A percentile compares a stretch with the other conserved stretches of the same genome.
These are phyloP conservation scores for Apis laboriosa DNA, from an alignment of 1,140 invertebrate genomes.

Conservation along the genomic window DNA sequence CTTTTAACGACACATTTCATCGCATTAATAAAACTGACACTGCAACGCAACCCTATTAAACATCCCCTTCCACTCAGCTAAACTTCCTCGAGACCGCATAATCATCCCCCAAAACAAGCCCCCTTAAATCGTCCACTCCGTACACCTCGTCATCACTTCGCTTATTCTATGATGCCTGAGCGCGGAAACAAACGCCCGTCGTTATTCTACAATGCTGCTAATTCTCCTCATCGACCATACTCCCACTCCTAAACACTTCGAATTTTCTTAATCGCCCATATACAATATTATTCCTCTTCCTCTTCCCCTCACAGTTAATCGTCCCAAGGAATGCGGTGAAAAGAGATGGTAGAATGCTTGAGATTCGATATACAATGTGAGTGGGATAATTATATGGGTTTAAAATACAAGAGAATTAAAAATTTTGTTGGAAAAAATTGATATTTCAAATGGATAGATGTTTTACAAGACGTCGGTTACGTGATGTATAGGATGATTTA, in stretches of 20 bases:
- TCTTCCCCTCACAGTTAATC: not conserved
- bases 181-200: not conserved
- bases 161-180: not conserved
- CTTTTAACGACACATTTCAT: not conserved
- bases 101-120: constrained; percentile 17
- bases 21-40: constrained; percentile 7
- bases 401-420: too few relatives aligned
- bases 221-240: not conserved
- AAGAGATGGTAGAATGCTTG: not conserved
- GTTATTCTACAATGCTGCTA: not conserved
- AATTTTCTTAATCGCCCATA: not conserved
- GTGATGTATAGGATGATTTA: too few relatives aligned
- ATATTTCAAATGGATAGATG: too few relatives aligned
- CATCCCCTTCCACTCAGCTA: not conserved
- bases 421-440: too few relatives aligned
- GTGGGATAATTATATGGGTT: too few relatives aligned
- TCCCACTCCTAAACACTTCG: not conserved
- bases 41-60: not conserved
- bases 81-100: constrained; percentile 6
- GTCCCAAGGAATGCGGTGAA: not conserved
- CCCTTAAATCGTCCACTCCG: not conserved
- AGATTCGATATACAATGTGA: too few relatives aligned
- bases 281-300: not conserved
- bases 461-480: too few relatives aligned
- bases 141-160: not conserved